phyloP scores from a whole-genome alignment of 1,140 invertebrate genomes.

The Metopolophium dirhodum region DNA sequence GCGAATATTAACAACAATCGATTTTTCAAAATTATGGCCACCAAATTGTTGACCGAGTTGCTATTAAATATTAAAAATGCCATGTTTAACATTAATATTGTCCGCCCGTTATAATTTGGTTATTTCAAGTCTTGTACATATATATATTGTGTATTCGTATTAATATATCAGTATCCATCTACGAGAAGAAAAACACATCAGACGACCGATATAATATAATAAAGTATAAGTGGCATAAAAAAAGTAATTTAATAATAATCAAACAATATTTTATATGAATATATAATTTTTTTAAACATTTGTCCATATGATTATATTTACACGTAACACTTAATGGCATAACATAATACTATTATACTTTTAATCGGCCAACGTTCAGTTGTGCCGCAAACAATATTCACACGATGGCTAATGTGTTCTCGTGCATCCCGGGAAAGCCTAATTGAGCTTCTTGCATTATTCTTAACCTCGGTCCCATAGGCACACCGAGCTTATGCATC shows the following conservation, averaged over 20 bases:
- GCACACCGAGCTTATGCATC: constrained; percentile 86
- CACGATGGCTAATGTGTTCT: constrained; percentile 61
- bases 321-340: constrained; percentile 38
- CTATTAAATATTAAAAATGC: neutral
- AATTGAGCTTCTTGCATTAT: constrained; percentile 87
- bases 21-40: neutral
- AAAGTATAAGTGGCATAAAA: neutral
- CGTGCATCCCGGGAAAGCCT: constrained; percentile 59
- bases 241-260: neutral
- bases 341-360: constrained; percentile 46
- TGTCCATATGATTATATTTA: constrained; percentile 29
- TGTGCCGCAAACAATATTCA: constrained; percentile 53
- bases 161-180: too few species aligned
- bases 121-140: neutral
- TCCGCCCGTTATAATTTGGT: neutral
- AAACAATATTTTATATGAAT: neutral
- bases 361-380: constrained; percentile 40
- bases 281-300: constrained; percentile 17
- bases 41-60: neutral
- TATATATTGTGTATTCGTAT: too few species aligned
- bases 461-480: constrained; percentile 83
- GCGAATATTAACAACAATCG: neutral
- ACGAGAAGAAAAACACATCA: neutral
- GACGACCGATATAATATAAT: neutral
- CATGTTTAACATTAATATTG: neutral